phyloP scores from a whole-genome alignment of 64 coral and sea anemone species.

The Stichodactyla mertensii region DNA sequence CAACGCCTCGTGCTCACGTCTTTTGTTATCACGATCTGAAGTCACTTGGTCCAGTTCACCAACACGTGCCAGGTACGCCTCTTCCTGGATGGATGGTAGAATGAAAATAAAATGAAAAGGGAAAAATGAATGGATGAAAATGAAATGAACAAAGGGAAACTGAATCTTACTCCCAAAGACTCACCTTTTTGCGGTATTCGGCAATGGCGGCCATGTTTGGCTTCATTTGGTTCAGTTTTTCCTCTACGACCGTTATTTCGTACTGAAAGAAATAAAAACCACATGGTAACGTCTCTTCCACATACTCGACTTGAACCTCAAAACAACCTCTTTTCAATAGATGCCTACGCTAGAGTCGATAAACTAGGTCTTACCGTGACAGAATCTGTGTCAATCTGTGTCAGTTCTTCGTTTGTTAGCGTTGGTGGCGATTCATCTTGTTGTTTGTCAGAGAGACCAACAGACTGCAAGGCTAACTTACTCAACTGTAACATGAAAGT shows the following conservation, averaged over 20 bases:
- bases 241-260: slow-evolving; percentile 75
- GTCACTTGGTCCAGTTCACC: slow-evolving; percentile 91
- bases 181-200: slow-evolving; percentile 98
- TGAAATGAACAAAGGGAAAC: not conserved
- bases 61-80: slow-evolving; percentile 81
- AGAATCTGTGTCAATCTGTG: slow-evolving; percentile 65
- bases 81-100: slow-evolving; percentile 60
- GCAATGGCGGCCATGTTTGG: slow-evolving; percentile 99
- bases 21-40: slow-evolving; percentile 66
- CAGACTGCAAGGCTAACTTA: slow-evolving; percentile 60
- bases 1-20: slow-evolving; percentile 78
- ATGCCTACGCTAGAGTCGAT: no score
- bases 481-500: slow-evolving; percentile 29
- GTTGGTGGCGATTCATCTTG: slow-evolving; percentile 50
- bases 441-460: slow-evolving; percentile 35
- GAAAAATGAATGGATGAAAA: not conserved
- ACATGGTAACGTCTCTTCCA: not conserved
- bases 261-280: slow-evolving; percentile 36
- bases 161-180: not conserved
- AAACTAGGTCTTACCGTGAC: slow-evolving; percentile 11
- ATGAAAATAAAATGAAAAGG: not conserved
- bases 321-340: not conserved
- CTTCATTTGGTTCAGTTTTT: slow-evolving; percentile 83
- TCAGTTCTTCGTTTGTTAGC: slow-evolving; percentile 61
- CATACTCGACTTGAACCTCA: not conserved